Evolutionary conservation across 2,888 invertebrate genomes (phyloP), one percentile per base, ranked within the genome.

Genomic region (Piscicola geometra): DNA sequence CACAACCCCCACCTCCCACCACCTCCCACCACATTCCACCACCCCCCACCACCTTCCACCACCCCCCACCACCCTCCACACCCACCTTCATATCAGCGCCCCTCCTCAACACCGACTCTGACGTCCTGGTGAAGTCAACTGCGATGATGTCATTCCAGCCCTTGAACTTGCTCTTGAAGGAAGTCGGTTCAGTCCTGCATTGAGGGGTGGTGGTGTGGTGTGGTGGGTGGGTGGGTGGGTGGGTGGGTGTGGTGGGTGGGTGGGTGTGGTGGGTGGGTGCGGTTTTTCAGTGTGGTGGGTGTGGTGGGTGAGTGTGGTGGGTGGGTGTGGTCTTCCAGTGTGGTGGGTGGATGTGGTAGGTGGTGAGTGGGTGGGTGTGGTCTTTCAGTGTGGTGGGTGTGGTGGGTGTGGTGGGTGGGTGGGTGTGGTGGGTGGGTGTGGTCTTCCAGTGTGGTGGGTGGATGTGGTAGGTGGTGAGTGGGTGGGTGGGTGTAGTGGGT

Each of bases 111-210:
- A 99, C 97, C 0, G 97, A 97, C 84, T 95, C 96, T 0, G 97
- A 97, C 0, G 98, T 98, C 79, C 98, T 90, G 0, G 99, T 99
- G 86, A 95, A 99, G 87, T 99, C 99, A 9, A 98, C 98, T 0
- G 84, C 96, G 81, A 99, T 94, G 28, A 99, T 95, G 86, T 99
- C 98, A 84, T 99, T 97, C 99, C 99, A 99, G 12, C 94, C 96
- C 69, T 90, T 87, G 87, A 99, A 99, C 86, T 98, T 97, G 0
- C 93, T 92, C 86, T 98, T 97, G 87, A 99, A 99, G 80, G 97
- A 86, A 82, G 88, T 88, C 52, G 86, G 84, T 79, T 88, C 88
- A 72, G 87, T 87, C 32, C 87, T 79, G 64, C 1, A 47, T 47
- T 15, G 60, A 18, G 60, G 60, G 9, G 60, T 47, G 50, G 50